These are phyloP conservation scores for Gnathonemus longibarbis DNA, from an alignment of 2,113 vertebrate genomes.

Conservation along the genomic window DNA sequence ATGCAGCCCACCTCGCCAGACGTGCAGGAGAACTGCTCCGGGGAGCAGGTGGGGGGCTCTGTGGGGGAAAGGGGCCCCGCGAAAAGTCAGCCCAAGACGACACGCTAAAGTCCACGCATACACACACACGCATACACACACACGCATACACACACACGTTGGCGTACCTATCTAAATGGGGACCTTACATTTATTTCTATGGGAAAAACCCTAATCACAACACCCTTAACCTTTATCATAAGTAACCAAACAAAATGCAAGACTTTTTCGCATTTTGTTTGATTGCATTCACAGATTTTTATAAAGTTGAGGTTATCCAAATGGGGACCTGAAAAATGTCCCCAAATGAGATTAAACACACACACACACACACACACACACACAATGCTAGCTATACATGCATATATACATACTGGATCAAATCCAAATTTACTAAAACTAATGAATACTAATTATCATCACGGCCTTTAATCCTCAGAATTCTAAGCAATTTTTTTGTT, in stretches of 20 bases:
- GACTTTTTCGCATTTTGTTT: no score
- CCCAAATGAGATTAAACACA: no score
- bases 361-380: background rate
- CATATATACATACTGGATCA: background rate
- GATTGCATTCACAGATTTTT: no score
- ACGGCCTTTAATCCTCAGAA: background rate
- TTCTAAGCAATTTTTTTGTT: background rate
- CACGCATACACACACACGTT: background rate
- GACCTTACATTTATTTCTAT: no score
- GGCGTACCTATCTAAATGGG: no score
- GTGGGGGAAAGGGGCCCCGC: constrained; percentile 8
- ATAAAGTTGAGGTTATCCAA: no score
- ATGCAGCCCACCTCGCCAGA: constrained; percentile 97
- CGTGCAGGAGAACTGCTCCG: constrained; percentile 89
- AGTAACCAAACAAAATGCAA: no score
- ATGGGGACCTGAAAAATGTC: no score
- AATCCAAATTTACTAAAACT: background rate
- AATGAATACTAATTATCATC: background rate
- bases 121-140: background rate
- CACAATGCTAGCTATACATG: background rate
- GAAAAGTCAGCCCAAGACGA: background rate
- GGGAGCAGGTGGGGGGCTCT: constrained; percentile 96
- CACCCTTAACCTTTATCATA: no score
- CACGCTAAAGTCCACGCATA: background rate
- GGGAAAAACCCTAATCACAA: no score